Conservation (phyloP, 2,797 vertebrate genomes). For the Numenius phaeopus region DNA sequence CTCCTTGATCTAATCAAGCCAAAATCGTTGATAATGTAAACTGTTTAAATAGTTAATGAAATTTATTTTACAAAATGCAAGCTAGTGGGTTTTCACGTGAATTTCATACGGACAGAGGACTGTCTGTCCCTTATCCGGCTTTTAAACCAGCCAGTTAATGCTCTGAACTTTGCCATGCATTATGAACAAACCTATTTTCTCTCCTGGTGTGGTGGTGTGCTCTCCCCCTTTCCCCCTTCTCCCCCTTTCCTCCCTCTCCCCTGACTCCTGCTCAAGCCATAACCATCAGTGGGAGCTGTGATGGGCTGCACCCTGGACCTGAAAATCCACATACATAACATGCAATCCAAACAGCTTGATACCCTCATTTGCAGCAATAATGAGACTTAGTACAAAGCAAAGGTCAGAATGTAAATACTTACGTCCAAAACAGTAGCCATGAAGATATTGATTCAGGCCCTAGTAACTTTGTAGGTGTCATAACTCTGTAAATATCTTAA, state of each 20-base stretch:
- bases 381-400: background rate
- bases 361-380: background rate
- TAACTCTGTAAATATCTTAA: background rate
- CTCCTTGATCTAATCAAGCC: background rate
- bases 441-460: background rate
- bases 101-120: background rate
- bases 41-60: constrained; percentile 16
- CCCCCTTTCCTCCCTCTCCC: no score
- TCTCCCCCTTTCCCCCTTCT: no score
- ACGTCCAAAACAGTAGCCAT: background rate
- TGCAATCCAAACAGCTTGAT: background rate
- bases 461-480: background rate
- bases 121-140: background rate
- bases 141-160: background rate
- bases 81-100: background rate
- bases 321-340: background rate
- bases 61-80: background rate
- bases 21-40: background rate
- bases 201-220: no score
- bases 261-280: no score
- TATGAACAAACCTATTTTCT: background rate
- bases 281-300: no score
- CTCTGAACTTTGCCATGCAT: background rate
- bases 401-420: background rate
- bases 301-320: no score